Evolutionary conservation across 2,797 vertebrate genomes (phyloP), one percentile per base, ranked within the genome.

Genomic region (Novumbra hubbsi): DNA sequence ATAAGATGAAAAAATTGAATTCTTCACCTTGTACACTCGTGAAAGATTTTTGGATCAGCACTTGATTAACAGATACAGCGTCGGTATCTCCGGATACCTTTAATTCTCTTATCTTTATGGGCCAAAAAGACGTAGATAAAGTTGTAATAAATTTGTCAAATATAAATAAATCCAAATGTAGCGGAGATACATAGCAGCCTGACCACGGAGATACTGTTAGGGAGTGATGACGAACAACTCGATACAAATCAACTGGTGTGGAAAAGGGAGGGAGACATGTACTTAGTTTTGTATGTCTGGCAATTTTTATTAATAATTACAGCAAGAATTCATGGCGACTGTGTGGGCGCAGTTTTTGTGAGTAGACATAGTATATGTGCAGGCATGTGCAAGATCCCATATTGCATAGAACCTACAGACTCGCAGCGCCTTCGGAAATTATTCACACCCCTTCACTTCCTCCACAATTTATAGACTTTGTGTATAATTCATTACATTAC

Each of bases 231-330:
- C 2, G 68, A 76, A 9, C 52, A 55, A 55, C 17, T 71, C 50
- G 21, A 55, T 57, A 57, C 52, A 83, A 84, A 84, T 82, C 28
- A 64, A 78, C 78, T 34, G 63, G 69, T 77, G 80, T 70, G 74
- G 73, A 38, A 63, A 68, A 81, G 55, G 70, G 17, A 65, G 65
- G 41, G 72, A 78, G 83, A 81, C 38, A 67, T 38, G 62, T 50
- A 15, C 45, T 50, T 79, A 80, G 82, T 77, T 79, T 78, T 81
- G 77, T 79, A 74, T 71, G 77, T 71, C 69, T 73, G 55, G 45
- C 84, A 74, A 85, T 76, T 69, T 49, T 74, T 50, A 7, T 75
- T 62, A 38, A 19, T 84, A 87, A 74, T 81, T 89, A 85, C 12
- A 68, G 19, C 6, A 16, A 68, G 72, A 70, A 64, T 63, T n/a